Base-by-base conservation (phyloP, 2,113 vertebrate species). In the Hippocampus comes region DNA sequence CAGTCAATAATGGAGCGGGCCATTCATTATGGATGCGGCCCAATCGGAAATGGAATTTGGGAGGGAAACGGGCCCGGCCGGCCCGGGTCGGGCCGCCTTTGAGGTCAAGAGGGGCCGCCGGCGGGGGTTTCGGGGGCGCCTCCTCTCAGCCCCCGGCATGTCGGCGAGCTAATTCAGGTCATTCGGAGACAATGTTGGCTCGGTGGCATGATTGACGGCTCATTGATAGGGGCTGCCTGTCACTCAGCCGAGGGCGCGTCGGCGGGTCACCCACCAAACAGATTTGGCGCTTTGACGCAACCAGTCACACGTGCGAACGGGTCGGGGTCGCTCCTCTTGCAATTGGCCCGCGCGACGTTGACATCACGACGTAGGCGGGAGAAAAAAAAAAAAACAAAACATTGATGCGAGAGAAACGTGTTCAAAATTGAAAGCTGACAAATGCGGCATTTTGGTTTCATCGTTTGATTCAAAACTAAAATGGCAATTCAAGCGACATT, bases 1-100 rank as follows among this genome's bases (percentile, higher is more conserved):
- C 59, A 7, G 69, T 92, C 82, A 87, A 90, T 91, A 87, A 91
- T 92, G 82, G 75, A 92, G 57, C 1, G 73, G 72, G 69, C 9
- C 18, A 63, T 91, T 85, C 70, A 90, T 91, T 87, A 90, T 92
- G 90, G 64, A 92, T 83, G 18, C 5, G 9, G 4, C 63, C 83
- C 84, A 87, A 88, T 89, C 82, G 87, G 79, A 88, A 90, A 80
- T 85, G 74, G 78, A 70, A 74, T 72, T 76, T 27, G 73, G 73
- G 69, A 68, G 61, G 61, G 21, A 60, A 79, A 25, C 57, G 25
- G 74, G 68, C 77, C 60, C 56, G 65, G 65, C 65, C 67, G 55
- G 42, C 61, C 27, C 14, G 74, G 76, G 56, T 78, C 41, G 70
- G 78, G 30, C 43, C 23, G 59, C 9, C 43, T 70, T 57, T 56